Base-by-base conservation (phyloP, 2,113 vertebrate species). In the Saguinus imperator region DNA sequence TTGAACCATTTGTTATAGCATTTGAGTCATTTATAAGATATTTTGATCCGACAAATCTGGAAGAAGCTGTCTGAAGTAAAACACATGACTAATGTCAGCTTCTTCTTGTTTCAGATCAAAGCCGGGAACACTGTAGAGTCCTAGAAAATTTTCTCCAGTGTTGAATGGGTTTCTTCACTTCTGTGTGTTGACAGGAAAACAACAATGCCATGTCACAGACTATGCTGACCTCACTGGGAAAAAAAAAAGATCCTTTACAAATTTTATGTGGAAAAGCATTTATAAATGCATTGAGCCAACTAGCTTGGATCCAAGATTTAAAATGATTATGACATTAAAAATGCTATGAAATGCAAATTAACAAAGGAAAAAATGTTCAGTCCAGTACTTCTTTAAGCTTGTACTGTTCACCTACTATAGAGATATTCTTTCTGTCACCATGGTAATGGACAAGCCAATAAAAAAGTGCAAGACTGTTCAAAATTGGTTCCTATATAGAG, bases 11-110 rank as follows among this genome's bases (percentile, higher is more conserved):
- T 98, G 95, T 97, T 98, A 97, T 57, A 98, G 97, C 97, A 98
- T 97, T 97, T 97, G 97, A 97, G 97, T 97, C 98, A 97, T 98
- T 98, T 98, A 98, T 97, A 98, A 98, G 97, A 97, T 97, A 97
- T 98, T 97, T 97, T 98, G 97, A 98, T 97, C 96, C 16, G 57
- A 96, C 94, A 98, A 98, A 97, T 98, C 97, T 94, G 96, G 95
- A 97, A 95, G 98, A 94, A 95, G 95, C 97, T 94, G 95, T 97
- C 97, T 94, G 70, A 96, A 92, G 94, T 95, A 96, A 97, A 97
- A 94, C 92, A 94, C 92, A 94, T 92, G 95, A 98, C 93, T 94
- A 96, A 98, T 96, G 97, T 89, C 86, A 95, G 97, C 86, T 90
- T 87, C 92, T 25, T 96, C 97, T 92, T 11, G 0, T 89, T 97